A percentile compares a stretch with the other conserved stretches of the same genome.
Conservation (phyloP, 2,113 vertebrate species). For the Desmodus rotundus region DNA sequence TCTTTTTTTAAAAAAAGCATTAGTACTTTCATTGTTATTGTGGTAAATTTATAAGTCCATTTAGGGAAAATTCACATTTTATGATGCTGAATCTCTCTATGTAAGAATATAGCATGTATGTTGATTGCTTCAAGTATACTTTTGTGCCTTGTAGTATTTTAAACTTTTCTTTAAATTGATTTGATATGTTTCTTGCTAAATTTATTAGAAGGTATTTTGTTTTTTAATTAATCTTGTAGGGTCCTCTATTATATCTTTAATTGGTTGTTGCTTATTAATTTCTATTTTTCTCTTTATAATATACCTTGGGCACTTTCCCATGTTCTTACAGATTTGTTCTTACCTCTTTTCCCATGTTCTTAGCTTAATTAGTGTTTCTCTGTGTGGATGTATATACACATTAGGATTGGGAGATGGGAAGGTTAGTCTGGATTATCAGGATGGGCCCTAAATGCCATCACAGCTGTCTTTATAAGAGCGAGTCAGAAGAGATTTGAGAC, state of each 20-base stretch:
- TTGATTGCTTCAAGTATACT: background rate
- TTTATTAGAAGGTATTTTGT: background rate
- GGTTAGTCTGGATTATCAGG: background rate
- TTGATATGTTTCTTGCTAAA: background rate
- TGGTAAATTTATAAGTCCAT: background rate
- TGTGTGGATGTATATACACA: background rate
- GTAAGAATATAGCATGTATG: background rate
- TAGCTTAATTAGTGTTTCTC: background rate
- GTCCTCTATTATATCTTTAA: background rate
- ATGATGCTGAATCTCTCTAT: background rate
- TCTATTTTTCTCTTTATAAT: background rate
- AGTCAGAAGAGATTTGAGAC: background rate
- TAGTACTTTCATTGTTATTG: background rate
- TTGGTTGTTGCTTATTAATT: background rate
- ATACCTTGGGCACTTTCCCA: background rate
- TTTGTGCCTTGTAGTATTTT: background rate
- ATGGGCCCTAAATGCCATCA: background rate
- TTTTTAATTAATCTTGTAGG: background rate
- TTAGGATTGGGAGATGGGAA: background rate
- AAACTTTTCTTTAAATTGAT: background rate
- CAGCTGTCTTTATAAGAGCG: background rate
- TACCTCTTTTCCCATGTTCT: background rate
- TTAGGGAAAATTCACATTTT: background rate
- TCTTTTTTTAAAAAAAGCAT: background rate
- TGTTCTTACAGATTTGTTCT: background rate